Evolutionary conservation across 2,797 vertebrate species (phyloP), one percentile per base, ranked within the genome.

Genomic region (Euthynnus affinis): DNA sequence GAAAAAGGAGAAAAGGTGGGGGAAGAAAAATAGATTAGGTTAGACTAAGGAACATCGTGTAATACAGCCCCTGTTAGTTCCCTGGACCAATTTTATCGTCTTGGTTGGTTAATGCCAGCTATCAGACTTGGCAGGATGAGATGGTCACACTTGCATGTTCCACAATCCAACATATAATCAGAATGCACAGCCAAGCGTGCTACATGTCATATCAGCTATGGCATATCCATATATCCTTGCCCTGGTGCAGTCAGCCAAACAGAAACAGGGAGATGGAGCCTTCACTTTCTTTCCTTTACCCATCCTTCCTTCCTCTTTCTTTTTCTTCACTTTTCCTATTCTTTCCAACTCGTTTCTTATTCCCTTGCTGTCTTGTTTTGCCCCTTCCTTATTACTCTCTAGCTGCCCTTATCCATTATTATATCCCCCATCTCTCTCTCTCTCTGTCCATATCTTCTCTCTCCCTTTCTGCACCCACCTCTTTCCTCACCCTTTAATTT

Each of bases 161-260:
- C 71, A 87, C 67, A 82, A 78, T 85, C 76, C 71, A 89, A 73
- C 74, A 88, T 76, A 80, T 81, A 85, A 92, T 92, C 83, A 88
- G 83, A 79, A 87, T 74, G 84, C 87, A 89, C 88, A 89, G 83
- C 64, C 86, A 87, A 91, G 82, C 79, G 5, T 86, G 65, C 60
- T 81, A 58, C 81, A 83, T 81, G 88, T 93, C 88, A 87, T 66
- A 90, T 90, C 80, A 92, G 77, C 83, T 74, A 78, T 75, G 78
- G 70, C 59, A 88, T 71, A 86, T 86, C 68, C 85, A 89, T 88
- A 91, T 78, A 89, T 89, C 76, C 74, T 71, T 84, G 53, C 62
- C 52, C 58, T 71, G 58, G 78, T 81, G 86, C 80, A 89, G 80
- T 81, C 75, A 86, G 76, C 83, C 76, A 85, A 66, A 90, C 37